These are phyloP conservation scores for Eilema sororculum DNA, from an alignment of 2,888 invertebrate species.

Conservation along the genomic window DNA sequence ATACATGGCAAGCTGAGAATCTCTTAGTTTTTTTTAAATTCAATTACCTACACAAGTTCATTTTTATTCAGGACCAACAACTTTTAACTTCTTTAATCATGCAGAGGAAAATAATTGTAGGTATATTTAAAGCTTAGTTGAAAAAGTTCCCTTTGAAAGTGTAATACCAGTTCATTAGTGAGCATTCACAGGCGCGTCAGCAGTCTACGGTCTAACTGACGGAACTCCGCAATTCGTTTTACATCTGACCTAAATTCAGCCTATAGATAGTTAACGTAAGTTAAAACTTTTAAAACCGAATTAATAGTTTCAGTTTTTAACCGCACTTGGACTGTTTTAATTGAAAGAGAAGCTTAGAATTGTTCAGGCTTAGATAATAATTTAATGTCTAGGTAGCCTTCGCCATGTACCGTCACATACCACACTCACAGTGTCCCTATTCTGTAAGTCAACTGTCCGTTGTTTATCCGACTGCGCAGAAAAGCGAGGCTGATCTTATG, in stretches of 20 bases:
- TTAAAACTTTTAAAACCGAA: slow-evolving; percentile 3
- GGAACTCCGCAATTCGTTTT: slow-evolving; percentile 66
- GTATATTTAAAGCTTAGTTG: slow-evolving; percentile 55
- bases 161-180: slow-evolving; percentile 77
- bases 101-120: slow-evolving; percentile 42
- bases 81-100: slow-evolving; percentile 6
- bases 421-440: too few relatives aligned
- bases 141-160: slow-evolving; percentile 67
- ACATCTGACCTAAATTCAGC: slow-evolving; percentile 70
- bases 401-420: too few relatives aligned
- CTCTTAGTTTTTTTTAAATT: not conserved
- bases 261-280: not conserved
- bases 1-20: not conserved
- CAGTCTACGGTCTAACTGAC: slow-evolving; percentile 61
- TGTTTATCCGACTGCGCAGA: too few relatives aligned
- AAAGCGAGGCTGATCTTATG: too few relatives aligned
- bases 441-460: too few relatives aligned
- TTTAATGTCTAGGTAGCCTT: too few relatives aligned
- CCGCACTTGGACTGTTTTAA: not conserved
- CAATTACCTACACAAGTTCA: not conserved
- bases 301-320: not conserved
- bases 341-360: not conserved
- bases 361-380: not conserved
- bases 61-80: not conserved
- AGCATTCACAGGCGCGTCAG: slow-evolving; percentile 71